These are phyloP conservation scores for Melikaiella ostensackeni DNA, from an alignment of 2,888 invertebrate species.

Conservation along the genomic window DNA sequence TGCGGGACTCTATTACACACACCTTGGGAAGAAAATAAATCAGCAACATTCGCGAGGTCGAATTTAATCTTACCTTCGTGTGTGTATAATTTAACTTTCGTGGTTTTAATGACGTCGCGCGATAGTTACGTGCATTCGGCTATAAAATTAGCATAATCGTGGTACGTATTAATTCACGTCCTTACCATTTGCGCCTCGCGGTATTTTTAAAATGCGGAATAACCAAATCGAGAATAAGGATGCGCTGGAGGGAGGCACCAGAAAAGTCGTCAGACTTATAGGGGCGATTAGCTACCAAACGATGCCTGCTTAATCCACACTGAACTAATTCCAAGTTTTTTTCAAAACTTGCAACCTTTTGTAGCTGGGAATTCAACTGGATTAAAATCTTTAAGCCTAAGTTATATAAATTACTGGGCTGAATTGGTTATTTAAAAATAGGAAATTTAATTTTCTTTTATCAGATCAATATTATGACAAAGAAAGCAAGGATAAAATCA, in stretches of 20 bases:
- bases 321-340: constrained; percentile 19
- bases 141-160: constrained; percentile 59
- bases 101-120: constrained; percentile 55
- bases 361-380: constrained; percentile 21
- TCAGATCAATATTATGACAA: no score
- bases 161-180: constrained; percentile 57
- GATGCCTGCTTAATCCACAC: constrained; percentile 29
- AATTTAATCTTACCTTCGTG: constrained; percentile 58
- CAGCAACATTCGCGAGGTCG: constrained; percentile 46
- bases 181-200: constrained; percentile 23
- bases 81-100: constrained; percentile 60
- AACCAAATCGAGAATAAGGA: constrained; percentile 31
- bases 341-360: constrained; percentile 11
- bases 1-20: constrained; percentile 17
- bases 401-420: background rate
- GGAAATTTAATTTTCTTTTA: background rate
- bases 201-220: constrained; percentile 25
- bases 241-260: constrained; percentile 10
- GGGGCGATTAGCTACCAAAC: constrained; percentile 30
- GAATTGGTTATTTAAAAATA: background rate
- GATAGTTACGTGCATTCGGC: constrained; percentile 53
- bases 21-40: constrained; percentile 34
- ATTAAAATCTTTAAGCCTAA: constrained; percentile 10
- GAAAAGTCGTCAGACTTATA: constrained; percentile 29
- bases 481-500: no score